Conservation (phyloP, 2,888 invertebrate genomes). For the Mythimna loreyi region DNA sequence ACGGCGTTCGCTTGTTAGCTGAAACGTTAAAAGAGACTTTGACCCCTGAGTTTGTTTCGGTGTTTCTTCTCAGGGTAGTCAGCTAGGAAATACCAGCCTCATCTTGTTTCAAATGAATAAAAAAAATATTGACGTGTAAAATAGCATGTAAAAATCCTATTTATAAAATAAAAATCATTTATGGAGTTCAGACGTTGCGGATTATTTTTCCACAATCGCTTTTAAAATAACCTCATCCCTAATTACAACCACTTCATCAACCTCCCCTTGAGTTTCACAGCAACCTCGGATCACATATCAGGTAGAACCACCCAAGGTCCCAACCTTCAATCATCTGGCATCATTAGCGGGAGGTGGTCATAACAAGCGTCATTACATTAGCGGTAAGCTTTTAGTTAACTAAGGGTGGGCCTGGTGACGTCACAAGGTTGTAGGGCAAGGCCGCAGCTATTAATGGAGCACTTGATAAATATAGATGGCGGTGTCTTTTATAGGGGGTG, state of each 20-base stretch:
- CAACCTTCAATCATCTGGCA: slow-evolving; percentile 52
- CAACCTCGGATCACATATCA: slow-evolving; percentile 31
- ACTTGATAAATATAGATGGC: slow-evolving; percentile 56
- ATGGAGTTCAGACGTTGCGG: no score
- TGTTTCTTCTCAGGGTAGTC: no score
- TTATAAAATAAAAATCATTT: no score
- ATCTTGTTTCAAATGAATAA: no score
- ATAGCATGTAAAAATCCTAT: no score
- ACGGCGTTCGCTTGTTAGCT: no score
- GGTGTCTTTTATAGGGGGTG: slow-evolving; percentile 28
- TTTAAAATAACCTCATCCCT: neutral
- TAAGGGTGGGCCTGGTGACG: slow-evolving; percentile 62
- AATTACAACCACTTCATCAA: slow-evolving; percentile 20
- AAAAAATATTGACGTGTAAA: no score
- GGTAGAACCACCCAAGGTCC: slow-evolving; percentile 42
- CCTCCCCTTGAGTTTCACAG: slow-evolving; percentile 20
- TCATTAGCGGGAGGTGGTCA: slow-evolving; percentile 54
- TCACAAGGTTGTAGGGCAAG: slow-evolving; percentile 59
- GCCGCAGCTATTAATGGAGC: slow-evolving; percentile 49
- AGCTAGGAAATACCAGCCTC: no score
- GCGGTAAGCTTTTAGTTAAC: slow-evolving; percentile 65
- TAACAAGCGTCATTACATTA: slow-evolving; percentile 59
- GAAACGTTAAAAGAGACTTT: no score
- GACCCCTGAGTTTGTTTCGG: no score
- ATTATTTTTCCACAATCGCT: no score